phyloP scores from a whole-genome alignment of 92 coral and sea anemone genomes.

The Plumapathes pennacea region DNA sequence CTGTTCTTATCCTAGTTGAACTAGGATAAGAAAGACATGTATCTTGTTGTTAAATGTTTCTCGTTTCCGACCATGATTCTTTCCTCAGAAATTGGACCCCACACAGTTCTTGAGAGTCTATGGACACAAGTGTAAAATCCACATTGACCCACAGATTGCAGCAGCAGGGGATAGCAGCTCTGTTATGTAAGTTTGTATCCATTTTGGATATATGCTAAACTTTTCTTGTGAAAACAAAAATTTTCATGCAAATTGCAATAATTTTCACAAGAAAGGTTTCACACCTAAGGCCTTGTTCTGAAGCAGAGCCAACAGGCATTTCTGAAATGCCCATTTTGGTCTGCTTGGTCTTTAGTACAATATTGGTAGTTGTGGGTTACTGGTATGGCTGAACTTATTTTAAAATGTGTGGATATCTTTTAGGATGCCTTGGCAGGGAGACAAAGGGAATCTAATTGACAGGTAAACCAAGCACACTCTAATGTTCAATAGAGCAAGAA shows the following conservation, averaged over 20 bases:
- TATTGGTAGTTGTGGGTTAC: too few relatives aligned
- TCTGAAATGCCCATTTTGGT: too few relatives aligned
- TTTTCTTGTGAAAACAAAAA: too few relatives aligned
- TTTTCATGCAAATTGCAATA: too few relatives aligned
- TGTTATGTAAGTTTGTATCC: conserved; percentile 71
- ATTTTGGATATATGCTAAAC: too few relatives aligned
- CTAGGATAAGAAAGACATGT: too few relatives aligned
- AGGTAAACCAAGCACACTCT: conserved; percentile 38
- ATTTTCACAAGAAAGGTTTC: too few relatives aligned
- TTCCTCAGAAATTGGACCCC: conserved; percentile 78
- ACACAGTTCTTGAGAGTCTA: conserved; percentile 78
- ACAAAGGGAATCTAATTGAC: conserved; percentile 87
- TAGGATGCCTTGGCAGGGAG: conserved; percentile 99
- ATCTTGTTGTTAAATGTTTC: not conserved
- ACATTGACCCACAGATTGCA: conserved; percentile 87
- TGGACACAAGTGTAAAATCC: conserved; percentile 92
- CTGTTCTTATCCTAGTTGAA: too few relatives aligned
- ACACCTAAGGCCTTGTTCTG: too few relatives aligned
- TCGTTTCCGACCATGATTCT: not conserved
- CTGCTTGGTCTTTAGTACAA: too few relatives aligned
- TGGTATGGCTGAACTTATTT: not conserved
- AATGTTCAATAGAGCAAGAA: not conserved
- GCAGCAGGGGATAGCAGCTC: conserved; percentile 82
- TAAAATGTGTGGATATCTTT: not conserved
- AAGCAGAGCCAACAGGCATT: too few relatives aligned